Conservation (phyloP, 2,888 invertebrate species). For the Microctonus brassicae region DNA sequence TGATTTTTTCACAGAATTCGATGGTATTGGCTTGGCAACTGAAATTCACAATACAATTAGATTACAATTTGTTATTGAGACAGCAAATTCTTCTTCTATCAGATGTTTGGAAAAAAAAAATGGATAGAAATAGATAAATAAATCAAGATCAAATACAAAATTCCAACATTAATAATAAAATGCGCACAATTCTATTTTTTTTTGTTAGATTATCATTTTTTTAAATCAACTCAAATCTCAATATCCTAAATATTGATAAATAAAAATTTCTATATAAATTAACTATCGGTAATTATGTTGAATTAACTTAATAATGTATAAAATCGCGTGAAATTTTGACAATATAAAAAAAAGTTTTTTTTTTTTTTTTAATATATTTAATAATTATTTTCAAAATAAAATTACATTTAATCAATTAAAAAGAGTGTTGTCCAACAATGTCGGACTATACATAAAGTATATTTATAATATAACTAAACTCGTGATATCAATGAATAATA, state of each 20-base stretch:
- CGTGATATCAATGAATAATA: constrained; percentile 19
- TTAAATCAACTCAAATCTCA: not conserved
- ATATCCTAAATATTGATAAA: not conserved
- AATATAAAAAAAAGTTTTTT: no score
- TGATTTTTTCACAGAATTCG: constrained; percentile 66
- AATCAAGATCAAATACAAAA: constrained; percentile 25
- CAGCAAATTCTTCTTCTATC: constrained; percentile 24
- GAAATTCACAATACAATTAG: constrained; percentile 49
- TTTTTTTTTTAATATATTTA: no score
- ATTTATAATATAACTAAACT: constrained; percentile 4
- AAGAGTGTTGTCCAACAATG: not conserved
- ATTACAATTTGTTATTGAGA: constrained; percentile 31
- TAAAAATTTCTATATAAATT: not conserved
- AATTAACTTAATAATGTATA: not conserved
- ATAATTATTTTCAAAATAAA: no score
- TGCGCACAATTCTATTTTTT: constrained; percentile 1
- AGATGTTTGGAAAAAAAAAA: constrained; percentile 16
- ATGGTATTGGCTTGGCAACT: constrained; percentile 67
- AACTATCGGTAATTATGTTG: not conserved
- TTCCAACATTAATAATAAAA: constrained; percentile 23
- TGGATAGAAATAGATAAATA: not conserved
- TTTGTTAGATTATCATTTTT: not conserved
- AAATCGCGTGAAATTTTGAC: not conserved
- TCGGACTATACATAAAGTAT: not conserved
- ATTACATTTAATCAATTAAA: not conserved